Evolutionary conservation across 1,140 invertebrate species (phyloP), one percentile per base, ranked within the genome.

Genomic region (Bicyclus anynana): DNA sequence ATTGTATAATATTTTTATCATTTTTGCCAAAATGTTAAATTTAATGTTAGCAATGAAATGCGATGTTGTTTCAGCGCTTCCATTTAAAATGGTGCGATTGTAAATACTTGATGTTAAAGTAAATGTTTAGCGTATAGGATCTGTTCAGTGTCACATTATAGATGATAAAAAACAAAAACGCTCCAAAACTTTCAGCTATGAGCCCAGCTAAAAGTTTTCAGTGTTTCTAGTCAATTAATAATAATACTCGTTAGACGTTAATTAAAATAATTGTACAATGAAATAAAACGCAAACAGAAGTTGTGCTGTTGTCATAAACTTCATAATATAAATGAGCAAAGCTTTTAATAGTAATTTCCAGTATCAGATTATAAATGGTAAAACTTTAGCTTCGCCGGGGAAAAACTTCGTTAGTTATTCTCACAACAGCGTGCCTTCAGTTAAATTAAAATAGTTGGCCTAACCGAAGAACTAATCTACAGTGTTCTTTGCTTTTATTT

Each of bases 141-240:
- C 40, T 60, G 21, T 50, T 60, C 27, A 52, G 44, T 52, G 56
- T 52, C 56, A 59, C 49, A 59, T 49, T 40, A 46, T 50, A 52
- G 14, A 57, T 5, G 1, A 54, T 61, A 46, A 50, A 51, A 58
- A 51, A 23, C 7, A 53, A 65, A 54, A 67, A 85, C 76, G 80
- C 83, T 81, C 73, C 69, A 83, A 85, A 85, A 67, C 79, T 85
- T 81, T 86, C 50, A 80, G 74, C 78, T 55, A 20, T 63, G 84
- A 87, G 84, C 84, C 84, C 84, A 69, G 84, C 82, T 82, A 80
- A 85, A 84, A 81, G 69, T 87, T 87, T 85, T 79, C 50, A 84
- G 84, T 79, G 84, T 86, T 72, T 40, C 16, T 69, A 65, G 84
- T 87, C 84, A 87, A 87, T 87, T 87, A 82, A 53, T 37, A 27